phyloP scores from a whole-genome alignment of 2,797 vertebrate genomes.

The Pantherophis vulpinus region DNA sequence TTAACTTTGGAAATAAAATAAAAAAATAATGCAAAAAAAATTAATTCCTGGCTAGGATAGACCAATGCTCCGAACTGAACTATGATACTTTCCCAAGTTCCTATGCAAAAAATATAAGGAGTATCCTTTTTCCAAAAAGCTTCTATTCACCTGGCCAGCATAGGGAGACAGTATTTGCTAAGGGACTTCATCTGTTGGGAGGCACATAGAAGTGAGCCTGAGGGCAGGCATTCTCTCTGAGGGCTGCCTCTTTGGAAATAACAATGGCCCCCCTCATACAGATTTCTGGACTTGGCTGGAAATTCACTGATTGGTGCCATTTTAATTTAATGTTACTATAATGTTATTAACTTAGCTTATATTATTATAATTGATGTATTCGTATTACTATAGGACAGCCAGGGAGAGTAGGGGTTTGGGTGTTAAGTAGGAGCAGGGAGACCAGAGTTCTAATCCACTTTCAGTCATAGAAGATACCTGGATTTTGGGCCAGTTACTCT shows the following conservation, averaged over 20 bases:
- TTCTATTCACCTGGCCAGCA: background rate
- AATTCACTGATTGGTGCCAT: background rate
- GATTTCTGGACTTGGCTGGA: background rate
- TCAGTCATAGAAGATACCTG: background rate
- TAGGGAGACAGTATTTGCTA: background rate
- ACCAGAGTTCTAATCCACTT: background rate
- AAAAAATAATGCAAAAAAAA: too few relatives aligned
- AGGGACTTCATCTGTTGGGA: background rate
- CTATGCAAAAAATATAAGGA: background rate
- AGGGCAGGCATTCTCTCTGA: background rate
- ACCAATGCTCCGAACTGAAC: background rate
- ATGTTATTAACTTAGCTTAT: background rate
- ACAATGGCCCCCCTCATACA: background rate
- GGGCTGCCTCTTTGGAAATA: background rate
- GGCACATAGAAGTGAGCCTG: background rate
- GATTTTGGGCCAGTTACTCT: background rate
- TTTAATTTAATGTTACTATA: background rate
- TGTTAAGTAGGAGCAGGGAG: background rate
- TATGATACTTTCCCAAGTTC: background rate
- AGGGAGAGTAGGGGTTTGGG: background rate
- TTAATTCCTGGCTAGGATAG: background rate
- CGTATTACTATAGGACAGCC: background rate
- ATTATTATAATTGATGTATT: background rate
- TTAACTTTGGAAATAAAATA: background rate
- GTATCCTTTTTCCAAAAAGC: background rate